Evolutionary conservation across 92 coral and sea anemone species (phyloP).

Genomic region (Porites lobata): DNA sequence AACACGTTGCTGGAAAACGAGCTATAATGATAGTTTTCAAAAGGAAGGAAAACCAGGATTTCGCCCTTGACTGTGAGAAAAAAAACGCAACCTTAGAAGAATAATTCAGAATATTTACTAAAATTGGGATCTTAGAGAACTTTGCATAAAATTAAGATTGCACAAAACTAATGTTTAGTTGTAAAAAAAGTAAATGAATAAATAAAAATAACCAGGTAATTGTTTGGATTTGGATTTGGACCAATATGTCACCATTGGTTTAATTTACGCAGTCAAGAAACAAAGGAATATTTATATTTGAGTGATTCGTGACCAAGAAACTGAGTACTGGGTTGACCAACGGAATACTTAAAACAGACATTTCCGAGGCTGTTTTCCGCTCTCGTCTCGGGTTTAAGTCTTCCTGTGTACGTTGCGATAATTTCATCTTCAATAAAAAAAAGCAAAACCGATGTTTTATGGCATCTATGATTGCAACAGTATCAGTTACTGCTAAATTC

Average conservation of each 20-base stretch:
- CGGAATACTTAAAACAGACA: not conserved
- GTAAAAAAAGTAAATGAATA: too few relatives aligned
- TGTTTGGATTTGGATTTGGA: too few relatives aligned
- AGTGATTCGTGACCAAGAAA: not conserved
- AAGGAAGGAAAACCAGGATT: too few relatives aligned
- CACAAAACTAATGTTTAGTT: too few relatives aligned
- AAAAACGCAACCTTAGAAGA: not conserved
- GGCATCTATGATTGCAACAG: too few relatives aligned
- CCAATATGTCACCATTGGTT: not conserved
- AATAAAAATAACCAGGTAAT: too few relatives aligned
- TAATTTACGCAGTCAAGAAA: not conserved
- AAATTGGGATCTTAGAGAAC: not conserved
- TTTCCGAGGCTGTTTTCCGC: slow-evolving; percentile 15
- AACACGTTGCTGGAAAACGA: not conserved
- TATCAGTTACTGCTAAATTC: too few relatives aligned
- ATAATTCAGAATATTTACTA: too few relatives aligned
- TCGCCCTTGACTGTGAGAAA: too few relatives aligned
- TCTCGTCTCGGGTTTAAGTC: not conserved
- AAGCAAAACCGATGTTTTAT: not conserved
- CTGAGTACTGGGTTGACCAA: not conserved
- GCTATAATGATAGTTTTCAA: not conserved
- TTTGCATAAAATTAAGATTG: too few relatives aligned
- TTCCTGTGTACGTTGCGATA: slow-evolving; percentile 14
- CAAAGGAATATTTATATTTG: not conserved
- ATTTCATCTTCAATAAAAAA: not conserved